These are phyloP conservation scores for Danio albolineatus DNA, from an alignment of 2,797 vertebrate genomes.

Conservation along the genomic window DNA sequence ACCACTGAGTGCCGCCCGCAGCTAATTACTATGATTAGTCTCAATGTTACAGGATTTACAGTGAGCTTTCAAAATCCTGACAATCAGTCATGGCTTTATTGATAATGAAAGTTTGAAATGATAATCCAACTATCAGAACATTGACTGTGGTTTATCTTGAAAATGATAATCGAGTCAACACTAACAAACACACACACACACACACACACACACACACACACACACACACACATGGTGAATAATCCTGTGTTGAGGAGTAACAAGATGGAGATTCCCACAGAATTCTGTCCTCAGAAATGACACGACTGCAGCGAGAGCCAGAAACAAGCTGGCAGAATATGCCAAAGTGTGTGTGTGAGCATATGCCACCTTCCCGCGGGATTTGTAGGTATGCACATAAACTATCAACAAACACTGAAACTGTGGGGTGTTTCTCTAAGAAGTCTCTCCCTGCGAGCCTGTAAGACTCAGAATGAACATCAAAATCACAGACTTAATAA, in stretches of 20 bases:
- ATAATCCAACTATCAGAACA: too few relatives aligned
- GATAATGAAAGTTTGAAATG: too few relatives aligned
- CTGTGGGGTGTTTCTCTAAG: background rate
- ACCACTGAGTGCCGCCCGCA: too few relatives aligned
- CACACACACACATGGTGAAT: conserved; percentile 15
- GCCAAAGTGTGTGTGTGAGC: background rate
- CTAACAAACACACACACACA: too few relatives aligned
- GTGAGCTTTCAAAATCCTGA: too few relatives aligned
- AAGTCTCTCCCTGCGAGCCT: conserved; percentile 1
- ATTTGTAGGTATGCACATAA: conserved; percentile 34
- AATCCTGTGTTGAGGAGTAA: conserved; percentile 1
- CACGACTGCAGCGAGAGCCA: conserved; percentile 22
- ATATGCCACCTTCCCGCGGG: conserved; percentile 23
- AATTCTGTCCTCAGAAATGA: conserved; percentile 16
- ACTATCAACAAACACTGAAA: conserved; percentile 33
- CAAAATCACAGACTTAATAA: conserved; percentile 35
- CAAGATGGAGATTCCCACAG: conserved; percentile 1
- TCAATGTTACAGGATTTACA: too few relatives aligned
- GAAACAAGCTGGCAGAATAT: conserved; percentile 28
- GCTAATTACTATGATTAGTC: too few relatives aligned
- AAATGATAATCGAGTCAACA: too few relatives aligned
- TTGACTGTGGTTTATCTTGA: too few relatives aligned
- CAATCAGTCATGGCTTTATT: too few relatives aligned
- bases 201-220: conserved; percentile 8
- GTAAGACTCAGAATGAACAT: conserved; percentile 4